Evolutionary conservation across 2,113 vertebrate species (phyloP).

Genomic region (Craseonycteris thonglongyai): DNA sequence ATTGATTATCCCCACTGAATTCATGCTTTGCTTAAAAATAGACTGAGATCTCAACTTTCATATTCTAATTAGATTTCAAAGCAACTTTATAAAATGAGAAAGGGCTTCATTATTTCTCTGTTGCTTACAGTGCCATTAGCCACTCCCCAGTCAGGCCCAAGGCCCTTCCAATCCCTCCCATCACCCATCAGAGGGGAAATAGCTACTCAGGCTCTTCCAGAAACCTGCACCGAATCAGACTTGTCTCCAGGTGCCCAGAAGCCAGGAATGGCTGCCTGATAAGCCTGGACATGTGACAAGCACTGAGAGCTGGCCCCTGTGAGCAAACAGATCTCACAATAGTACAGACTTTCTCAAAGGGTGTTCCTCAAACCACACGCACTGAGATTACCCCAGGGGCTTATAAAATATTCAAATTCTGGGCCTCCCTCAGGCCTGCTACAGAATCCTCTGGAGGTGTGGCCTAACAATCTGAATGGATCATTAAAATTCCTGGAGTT

Average conservation of each 20-base stretch:
- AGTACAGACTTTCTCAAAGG: background rate
- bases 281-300: background rate
- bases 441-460: background rate
- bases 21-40: constrained; percentile 46
- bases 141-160: background rate
- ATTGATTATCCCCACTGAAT: constrained; percentile 64
- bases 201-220: background rate
- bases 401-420: background rate
- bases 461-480: background rate
- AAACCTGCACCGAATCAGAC: background rate
- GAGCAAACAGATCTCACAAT: background rate
- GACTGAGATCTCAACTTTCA: constrained; percentile 65
- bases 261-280: background rate
- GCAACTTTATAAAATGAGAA: constrained; percentile 57
- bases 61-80: constrained; percentile 68
- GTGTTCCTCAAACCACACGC: background rate
- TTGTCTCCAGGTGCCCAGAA: background rate
- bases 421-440: background rate
- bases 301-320: background rate
- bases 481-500: background rate
- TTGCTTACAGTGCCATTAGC: constrained; percentile 11
- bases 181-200: background rate
- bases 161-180: background rate
- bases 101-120: constrained; percentile 12
- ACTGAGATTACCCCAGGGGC: background rate